A percentile compares a stretch with the other conserved stretches of the same genome.
These are phyloP conservation scores for Petrophora chlorosata DNA, from an alignment of 2,888 invertebrate genomes.

Conservation along the genomic window DNA sequence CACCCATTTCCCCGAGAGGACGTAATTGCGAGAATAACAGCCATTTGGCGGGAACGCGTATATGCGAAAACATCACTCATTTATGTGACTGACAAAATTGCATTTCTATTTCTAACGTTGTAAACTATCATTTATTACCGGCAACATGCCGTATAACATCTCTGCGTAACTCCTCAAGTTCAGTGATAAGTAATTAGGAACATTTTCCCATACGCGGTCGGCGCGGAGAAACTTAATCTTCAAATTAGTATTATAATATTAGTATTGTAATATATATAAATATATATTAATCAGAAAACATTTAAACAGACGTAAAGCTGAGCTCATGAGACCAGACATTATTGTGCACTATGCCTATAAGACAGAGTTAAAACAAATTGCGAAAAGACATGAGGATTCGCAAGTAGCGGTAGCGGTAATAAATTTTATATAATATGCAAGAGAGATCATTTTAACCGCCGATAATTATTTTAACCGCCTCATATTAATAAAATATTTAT, in stretches of 20 bases:
- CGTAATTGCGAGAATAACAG: constrained; percentile 53
- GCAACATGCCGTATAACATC: constrained; percentile 32
- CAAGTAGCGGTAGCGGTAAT: too few species aligned
- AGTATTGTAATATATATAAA: neutral
- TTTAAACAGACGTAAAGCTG: neutral
- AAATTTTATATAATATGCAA: constrained; percentile 6
- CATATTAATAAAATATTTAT: too few species aligned
- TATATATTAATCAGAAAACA: too few species aligned
- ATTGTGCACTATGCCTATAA: neutral
- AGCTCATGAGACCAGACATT: neutral
- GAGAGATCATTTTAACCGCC: neutral
- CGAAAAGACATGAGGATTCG: neutral
- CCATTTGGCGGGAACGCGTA: constrained; percentile 17
- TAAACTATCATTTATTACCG: constrained; percentile 42
- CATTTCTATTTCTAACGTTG: constrained; percentile 44
- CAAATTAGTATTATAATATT: neutral
- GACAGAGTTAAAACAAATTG: neutral
- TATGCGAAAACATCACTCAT: constrained; percentile 48
- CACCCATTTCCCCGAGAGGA: constrained; percentile 45
- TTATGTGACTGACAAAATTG: constrained; percentile 52
- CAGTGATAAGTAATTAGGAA: constrained; percentile 18
- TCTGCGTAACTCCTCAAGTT: constrained; percentile 25
- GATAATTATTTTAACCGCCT: too few species aligned
- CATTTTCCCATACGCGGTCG: constrained; percentile 3
- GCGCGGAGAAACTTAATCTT: constrained; percentile 1